Percentiles rank a stretch among this genome's conserved stretches.
Evolutionary conservation across 2,797 vertebrate species (phyloP).

Genomic region (Liparis tanakae): DNA sequence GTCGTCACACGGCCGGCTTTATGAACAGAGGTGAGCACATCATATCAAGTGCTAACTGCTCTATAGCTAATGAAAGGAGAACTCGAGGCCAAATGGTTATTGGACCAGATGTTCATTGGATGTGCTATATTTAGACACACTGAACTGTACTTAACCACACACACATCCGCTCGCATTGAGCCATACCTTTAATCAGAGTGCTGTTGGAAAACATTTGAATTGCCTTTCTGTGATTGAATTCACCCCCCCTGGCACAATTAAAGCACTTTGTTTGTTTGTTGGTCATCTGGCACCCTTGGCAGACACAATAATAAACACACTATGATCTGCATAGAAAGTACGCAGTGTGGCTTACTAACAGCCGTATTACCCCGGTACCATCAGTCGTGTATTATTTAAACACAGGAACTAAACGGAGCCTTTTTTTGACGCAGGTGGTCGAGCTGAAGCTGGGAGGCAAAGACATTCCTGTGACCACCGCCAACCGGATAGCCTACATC

Average conservation of each 20-base stretch:
- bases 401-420: not conserved
- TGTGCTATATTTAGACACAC: constrained; percentile 63
- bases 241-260: constrained; percentile 40
- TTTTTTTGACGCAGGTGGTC: constrained; percentile 86
- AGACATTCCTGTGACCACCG: constrained; percentile 95
- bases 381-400: not conserved
- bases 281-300: constrained; percentile 22
- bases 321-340: constrained; percentile 39
- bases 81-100: constrained; percentile 72
- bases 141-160: constrained; percentile 43
- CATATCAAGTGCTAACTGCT: constrained; percentile 74
- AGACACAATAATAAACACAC: constrained; percentile 21
- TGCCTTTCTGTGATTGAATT: constrained; percentile 56
- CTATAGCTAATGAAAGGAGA: constrained; percentile 77
- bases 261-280: constrained; percentile 35
- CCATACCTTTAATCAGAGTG: constrained; percentile 63
- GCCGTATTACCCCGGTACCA: not conserved
- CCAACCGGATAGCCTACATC: constrained; percentile 97
- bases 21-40: constrained; percentile 73
- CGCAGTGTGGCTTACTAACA: not conserved
- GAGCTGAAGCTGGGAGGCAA: constrained; percentile 94
- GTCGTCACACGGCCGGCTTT: constrained; percentile 54
- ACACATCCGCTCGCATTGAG: constrained; percentile 5
- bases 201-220: constrained; percentile 58
- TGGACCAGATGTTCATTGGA: constrained; percentile 70